phyloP scores from a whole-genome alignment of 2,888 invertebrate genomes.

The Rhingia rostrata region DNA sequence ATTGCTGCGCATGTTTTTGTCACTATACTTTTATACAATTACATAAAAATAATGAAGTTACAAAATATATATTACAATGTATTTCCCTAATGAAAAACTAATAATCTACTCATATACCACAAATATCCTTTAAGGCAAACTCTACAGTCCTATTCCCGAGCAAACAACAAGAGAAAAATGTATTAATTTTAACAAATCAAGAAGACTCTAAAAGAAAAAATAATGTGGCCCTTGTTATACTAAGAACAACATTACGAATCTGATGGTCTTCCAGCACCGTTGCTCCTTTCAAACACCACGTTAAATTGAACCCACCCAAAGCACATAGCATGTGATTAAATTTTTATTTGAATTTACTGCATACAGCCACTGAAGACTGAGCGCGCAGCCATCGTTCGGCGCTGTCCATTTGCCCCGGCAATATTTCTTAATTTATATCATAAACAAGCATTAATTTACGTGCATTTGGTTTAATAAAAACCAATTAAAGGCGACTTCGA shows the following conservation, averaged over 20 bases:
- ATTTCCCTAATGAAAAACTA: no score
- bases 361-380: conserved; percentile 39
- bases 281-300: conserved; percentile 3
- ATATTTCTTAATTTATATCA: conserved; percentile 73
- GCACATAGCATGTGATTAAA: conserved; percentile 58
- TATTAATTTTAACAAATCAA: conserved; percentile 63
- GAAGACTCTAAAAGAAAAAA: conserved; percentile 47
- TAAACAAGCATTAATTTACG: conserved; percentile 74
- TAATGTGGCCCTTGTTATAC: conserved; percentile 18
- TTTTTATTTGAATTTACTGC: conserved; percentile 71
- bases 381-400: conserved; percentile 40
- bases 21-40: no score
- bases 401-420: conserved; percentile 57
- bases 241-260: conserved; percentile 18
- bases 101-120: no score
- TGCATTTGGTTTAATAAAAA: conserved; percentile 74
- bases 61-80: no score
- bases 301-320: not conserved
- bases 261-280: conserved; percentile 11
- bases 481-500: conserved; percentile 72
- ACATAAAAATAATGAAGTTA: no score
- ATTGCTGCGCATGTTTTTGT: no score
- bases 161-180: not conserved
- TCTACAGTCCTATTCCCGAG: no score
- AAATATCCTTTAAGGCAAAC: no score